Evolutionary conservation across 2,888 invertebrate genomes (phyloP).

Genomic region (Cheilosia vernalis): DNA sequence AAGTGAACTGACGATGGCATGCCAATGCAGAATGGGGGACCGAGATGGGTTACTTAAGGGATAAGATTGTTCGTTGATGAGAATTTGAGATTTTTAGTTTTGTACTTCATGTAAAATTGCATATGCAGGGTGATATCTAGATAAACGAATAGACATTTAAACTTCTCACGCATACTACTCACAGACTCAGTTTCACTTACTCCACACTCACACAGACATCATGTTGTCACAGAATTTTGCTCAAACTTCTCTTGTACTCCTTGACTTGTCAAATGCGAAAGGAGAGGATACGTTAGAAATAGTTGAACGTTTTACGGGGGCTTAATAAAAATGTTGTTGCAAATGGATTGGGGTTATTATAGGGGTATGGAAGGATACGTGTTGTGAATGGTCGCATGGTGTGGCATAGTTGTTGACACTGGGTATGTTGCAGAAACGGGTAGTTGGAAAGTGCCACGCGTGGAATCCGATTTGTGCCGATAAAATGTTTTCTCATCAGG

Average conservation of each 20-base stretch:
- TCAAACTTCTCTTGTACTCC: background rate
- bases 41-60: conserved; percentile 58
- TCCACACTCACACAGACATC: conserved; percentile 11
- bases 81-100: conserved; percentile 74
- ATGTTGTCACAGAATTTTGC: background rate
- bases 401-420: too few relatives aligned
- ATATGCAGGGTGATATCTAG: conserved; percentile 81
- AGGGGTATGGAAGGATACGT: background rate
- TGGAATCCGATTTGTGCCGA: too few relatives aligned
- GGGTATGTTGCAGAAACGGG: too few relatives aligned
- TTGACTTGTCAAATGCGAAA: too few relatives aligned
- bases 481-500: too few relatives aligned
- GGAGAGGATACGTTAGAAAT: conserved; percentile 18
- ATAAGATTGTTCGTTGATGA: conserved; percentile 69
- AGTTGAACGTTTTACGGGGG: conserved; percentile 29
- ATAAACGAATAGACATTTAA: conserved; percentile 78
- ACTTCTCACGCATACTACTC: conserved; percentile 39
- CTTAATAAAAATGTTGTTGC: conserved; percentile 39
- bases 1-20: conserved; percentile 46
- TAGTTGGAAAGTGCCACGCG: too few relatives aligned
- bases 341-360: conserved; percentile 8
- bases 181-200: conserved; percentile 24
- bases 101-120: conserved; percentile 72
- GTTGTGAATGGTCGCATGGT: conserved; percentile 26
- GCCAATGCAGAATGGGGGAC: conserved; percentile 39